Base-by-base conservation (phyloP, 2,797 vertebrate genomes). In the Acrossocheilus fasciatus region DNA sequence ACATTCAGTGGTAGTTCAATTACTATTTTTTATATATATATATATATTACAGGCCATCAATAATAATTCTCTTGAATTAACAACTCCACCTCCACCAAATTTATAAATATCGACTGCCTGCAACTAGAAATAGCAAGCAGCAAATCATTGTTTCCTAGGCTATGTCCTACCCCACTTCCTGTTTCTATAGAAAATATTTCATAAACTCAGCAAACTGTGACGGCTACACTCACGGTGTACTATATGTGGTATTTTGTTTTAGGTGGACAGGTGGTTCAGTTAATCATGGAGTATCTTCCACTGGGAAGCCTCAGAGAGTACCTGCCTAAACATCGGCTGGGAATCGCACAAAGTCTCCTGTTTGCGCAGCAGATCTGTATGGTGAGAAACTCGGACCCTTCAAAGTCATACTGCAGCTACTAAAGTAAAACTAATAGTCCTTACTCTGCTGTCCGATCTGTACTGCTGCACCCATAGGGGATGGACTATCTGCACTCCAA, bases 241-340 rank as follows among this genome's bases (percentile, higher is more conserved):
- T 70, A 26, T 39, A 18, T 83, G 36, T 84, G 74, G 2, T 77
- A 54, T 82, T 76, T 75, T 30, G 66, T 87, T 9, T 77, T 93
- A 99, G 98, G 97, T 12, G 97, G 97, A 73, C 96, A 96, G 91
- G 92, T 97, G 2, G 94, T 99, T 85, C 97, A 98, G 92, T 95
- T 99, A 2, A 97, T 99, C 89, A 99, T 99, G 98, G 98, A 99
- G 88, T 99, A 96, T 80, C 95, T 99, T 62, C 98, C 98, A 0
- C 92, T 96, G 76, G 97, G 98, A 59, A 98, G 98, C 92, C 96
- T 99, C 85, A 92, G 95, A 4, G 97, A 98, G 4, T 98, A 97
- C 91, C 92, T 99, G 45, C 95, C 95, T 73, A 96, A 96, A 80
- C 95, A 95, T 85, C 94, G 88, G 17, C 87, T 96, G 2, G 91